Evolutionary conservation across 1,140 invertebrate species (phyloP), one percentile per base, ranked within the genome.

Genomic region (Pinna nobilis): DNA sequence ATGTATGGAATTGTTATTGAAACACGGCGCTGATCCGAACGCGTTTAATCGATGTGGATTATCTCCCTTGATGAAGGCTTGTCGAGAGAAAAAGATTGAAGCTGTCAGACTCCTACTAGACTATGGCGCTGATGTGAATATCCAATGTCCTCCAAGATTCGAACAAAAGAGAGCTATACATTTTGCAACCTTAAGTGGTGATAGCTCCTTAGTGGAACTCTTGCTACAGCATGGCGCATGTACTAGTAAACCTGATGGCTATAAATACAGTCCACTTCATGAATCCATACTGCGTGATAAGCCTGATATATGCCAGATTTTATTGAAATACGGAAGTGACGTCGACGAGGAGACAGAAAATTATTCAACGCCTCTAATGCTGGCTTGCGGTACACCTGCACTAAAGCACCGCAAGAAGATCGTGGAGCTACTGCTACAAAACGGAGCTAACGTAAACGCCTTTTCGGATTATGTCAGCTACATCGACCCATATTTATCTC

Each of bases 1-100:
- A 70, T 96, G 94, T 81, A 88, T 97, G 86, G 93, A 95, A 84
- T 88, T 97, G 60, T 86, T 97, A 63, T 90, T 97, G 23, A 93
- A 92, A 18, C 95, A 95, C 82, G 95, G 95, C 11, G 95, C 95
- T 6, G 92, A 95, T 85, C 94, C 95, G 25, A 94, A 97, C 86
- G 94, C 94, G n/a, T 90, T 82, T 51, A 87, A 81, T 64, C 60
- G 96, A 33, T 93, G 94, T 69, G 95, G 95, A 7, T 87, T 96
- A 1, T 95, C 95, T 0, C 95, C 95, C 0, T 86, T 97, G 11
- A 97, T 97, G 95, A 87, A 84, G 66, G 86, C 86, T 13, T 85
- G 84, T 57, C 80, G 79, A 59, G 79, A 84, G 35, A 74, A 84
- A 28, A 80, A 85, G 35, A 74, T 85, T 18, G 79, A 78, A 13